Evolutionary conservation across 2,113 vertebrate genomes (phyloP).

Genomic region (Carollia perspicillata): DNA sequence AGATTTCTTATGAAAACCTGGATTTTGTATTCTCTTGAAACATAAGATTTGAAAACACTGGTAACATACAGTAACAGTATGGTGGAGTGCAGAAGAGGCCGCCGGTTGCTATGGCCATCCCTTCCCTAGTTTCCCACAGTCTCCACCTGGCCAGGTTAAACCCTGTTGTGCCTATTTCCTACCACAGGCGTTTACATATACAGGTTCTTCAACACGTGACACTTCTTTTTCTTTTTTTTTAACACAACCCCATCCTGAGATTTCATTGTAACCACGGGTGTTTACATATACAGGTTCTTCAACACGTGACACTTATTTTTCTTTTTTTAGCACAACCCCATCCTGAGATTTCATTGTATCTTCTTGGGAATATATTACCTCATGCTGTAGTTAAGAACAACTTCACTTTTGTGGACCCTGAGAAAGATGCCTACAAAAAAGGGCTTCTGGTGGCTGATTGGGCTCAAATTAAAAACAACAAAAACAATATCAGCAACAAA

Average conservation of each 20-base stretch:
- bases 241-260: neutral
- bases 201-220: neutral
- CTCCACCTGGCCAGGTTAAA: neutral
- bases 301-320: neutral
- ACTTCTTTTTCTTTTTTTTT: neutral
- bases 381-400: neutral
- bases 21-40: neutral
- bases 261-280: neutral
- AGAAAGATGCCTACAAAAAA: neutral
- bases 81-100: neutral
- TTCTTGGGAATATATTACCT: neutral
- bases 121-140: neutral
- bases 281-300: neutral
- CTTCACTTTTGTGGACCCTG: neutral
- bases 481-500: neutral
- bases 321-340: neutral
- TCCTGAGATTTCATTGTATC: neutral
- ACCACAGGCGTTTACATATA: neutral
- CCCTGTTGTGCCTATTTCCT: neutral
- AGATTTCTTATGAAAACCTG: neutral
- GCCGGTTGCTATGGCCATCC: accelerated
- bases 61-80: accelerated
- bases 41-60: neutral
- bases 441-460: neutral
- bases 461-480: neutral